A percentile compares a stretch with the other conserved stretches of the same genome.
phyloP scores from a whole-genome alignment of 2,888 invertebrate genomes.

The Acanthosepion pharaonis region DNA sequence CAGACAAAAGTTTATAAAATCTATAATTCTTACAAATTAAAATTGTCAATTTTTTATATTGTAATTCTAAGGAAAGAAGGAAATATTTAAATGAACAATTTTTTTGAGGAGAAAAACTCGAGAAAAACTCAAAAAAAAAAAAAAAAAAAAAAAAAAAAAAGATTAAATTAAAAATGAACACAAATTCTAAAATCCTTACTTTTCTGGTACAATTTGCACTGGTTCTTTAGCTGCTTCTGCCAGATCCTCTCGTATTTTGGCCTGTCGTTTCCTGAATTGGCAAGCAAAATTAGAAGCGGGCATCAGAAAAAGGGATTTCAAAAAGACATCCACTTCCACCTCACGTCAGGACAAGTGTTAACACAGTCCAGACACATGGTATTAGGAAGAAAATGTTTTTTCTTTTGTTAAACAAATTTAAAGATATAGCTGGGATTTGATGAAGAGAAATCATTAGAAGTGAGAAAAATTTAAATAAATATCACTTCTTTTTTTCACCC shows the following conservation, averaged over 20 bases:
- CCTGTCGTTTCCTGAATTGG: constrained; percentile 84
- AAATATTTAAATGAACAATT: no score
- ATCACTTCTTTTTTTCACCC: no score
- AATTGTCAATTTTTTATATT: no score
- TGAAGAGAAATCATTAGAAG: background rate
- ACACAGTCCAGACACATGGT: background rate
- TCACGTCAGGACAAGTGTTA: background rate
- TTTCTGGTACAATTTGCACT: constrained; percentile 54
- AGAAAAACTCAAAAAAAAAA: background rate
- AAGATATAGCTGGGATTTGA: background rate
- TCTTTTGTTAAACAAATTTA: background rate
- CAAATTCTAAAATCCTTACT: constrained; percentile 52
- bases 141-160: background rate
- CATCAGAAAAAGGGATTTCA: background rate
- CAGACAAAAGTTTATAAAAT: no score
- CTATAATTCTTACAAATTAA: no score
- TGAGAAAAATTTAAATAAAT: background rate
- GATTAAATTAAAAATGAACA: no score
- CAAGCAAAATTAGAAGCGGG: background rate
- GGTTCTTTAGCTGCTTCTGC: constrained; percentile 90
- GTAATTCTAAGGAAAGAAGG: no score
- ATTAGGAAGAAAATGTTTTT: background rate
- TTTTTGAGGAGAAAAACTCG: background rate
- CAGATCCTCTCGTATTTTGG: constrained; percentile 89
- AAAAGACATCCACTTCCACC: constrained; percentile 6